Evolutionary conservation across 2,888 invertebrate species (phyloP).

Genomic region (Diaprepes abbreviatus): DNA sequence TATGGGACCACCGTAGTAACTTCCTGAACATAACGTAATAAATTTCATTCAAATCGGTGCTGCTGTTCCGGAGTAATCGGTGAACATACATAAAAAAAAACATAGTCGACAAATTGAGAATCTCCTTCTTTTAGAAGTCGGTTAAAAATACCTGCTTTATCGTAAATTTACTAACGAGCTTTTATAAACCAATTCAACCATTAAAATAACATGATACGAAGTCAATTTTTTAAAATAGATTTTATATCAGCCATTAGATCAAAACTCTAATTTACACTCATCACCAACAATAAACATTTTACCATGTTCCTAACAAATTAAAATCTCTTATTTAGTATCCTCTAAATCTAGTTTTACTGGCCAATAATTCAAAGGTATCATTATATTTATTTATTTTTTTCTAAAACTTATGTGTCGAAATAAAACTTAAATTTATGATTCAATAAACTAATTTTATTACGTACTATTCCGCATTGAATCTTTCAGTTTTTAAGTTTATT

Average conservation of each 20-base stretch:
- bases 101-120: no score
- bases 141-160: no score
- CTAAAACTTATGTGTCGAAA: conserved; percentile 19
- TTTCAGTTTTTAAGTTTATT: not conserved
- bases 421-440: conserved; percentile 32
- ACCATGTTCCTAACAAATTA: conserved; percentile 18
- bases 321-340: conserved; percentile 24
- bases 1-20: no score
- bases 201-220: no score
- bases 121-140: no score
- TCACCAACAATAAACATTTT: conserved; percentile 18
- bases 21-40: no score
- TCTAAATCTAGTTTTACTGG: conserved; percentile 27
- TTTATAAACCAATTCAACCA: no score
- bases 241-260: conserved; percentile 11
- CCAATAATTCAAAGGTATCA: conserved; percentile 27
- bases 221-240: conserved; percentile 1
- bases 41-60: no score
- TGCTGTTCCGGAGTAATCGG: no score
- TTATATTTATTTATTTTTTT: conserved; percentile 7
- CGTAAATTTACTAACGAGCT: no score
- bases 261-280: conserved; percentile 21
- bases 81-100: no score
- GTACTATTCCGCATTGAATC: not conserved
- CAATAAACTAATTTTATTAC: conserved; percentile 32